Conservation (phyloP, 1,140 invertebrate species). For the Drosophila ficusphila region DNA sequence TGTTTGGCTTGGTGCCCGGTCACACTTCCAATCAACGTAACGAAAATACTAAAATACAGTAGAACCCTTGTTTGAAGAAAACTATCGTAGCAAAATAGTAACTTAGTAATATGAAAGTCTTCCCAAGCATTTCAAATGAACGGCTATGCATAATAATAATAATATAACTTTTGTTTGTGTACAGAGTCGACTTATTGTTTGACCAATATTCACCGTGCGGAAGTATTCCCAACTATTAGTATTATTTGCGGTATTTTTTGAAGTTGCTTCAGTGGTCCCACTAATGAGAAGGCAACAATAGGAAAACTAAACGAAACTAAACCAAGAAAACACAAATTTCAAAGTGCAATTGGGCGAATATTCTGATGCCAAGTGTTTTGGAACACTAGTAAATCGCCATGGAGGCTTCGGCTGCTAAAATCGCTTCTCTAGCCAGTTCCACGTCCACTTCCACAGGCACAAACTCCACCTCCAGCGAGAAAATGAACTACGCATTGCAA, state of each 20-base stretch:
- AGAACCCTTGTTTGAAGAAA: background rate
- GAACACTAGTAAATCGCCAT: slow-evolving; percentile 15
- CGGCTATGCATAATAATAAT: too few species aligned
- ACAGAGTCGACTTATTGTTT: too few species aligned
- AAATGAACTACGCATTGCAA: slow-evolving; percentile 86
- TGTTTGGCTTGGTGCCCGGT: slow-evolving; percentile 1
- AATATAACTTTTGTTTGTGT: too few species aligned
- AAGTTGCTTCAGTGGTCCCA: background rate
- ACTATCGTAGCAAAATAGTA: background rate
- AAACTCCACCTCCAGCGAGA: slow-evolving; percentile 34
- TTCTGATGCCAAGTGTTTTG: slow-evolving; percentile 5
- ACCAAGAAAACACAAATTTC: slow-evolving; percentile 4
- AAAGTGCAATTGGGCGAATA: background rate
- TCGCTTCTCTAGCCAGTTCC: background rate
- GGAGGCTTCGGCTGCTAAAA: slow-evolving; percentile 36
- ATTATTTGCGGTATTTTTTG: background rate
- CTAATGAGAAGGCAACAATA: slow-evolving; percentile 30
- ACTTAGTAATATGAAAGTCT: too few species aligned
- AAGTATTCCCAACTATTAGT: slow-evolving; percentile 8
- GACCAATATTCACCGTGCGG: background rate
- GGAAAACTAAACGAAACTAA: slow-evolving; percentile 27
- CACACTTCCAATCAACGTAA: background rate
- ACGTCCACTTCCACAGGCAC: slow-evolving; percentile 4
- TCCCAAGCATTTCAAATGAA: too few species aligned
- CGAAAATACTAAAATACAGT: background rate